Conservation (phyloP, 2,888 invertebrate genomes). For the Podabrus alpinus region DNA sequence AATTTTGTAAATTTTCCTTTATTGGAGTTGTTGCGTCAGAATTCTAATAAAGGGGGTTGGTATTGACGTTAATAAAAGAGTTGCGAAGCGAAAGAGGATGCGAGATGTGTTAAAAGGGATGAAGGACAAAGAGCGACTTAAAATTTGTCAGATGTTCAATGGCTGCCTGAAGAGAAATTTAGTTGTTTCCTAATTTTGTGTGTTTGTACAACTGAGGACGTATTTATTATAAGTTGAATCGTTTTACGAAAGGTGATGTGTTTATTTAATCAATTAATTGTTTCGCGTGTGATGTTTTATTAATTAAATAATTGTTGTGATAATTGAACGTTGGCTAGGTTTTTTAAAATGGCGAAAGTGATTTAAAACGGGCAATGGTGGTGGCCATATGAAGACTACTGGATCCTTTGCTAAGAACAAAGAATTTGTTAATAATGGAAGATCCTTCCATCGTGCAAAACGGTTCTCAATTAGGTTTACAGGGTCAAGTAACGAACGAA, state of each 20-base stretch:
- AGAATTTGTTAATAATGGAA: slow-evolving; percentile 56
- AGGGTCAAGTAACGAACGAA: slow-evolving; percentile 48
- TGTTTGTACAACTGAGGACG: slow-evolving; percentile 26
- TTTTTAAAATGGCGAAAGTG: slow-evolving; percentile 42
- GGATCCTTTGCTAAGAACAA: slow-evolving; percentile 30
- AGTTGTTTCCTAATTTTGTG: slow-evolving; percentile 37
- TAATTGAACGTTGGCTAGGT: slow-evolving; percentile 14
- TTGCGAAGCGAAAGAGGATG: background rate
- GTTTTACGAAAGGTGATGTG: slow-evolving; percentile 22
- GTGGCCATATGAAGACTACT: slow-evolving; percentile 48
- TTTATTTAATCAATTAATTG: slow-evolving; percentile 25
- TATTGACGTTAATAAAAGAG: too few species aligned
- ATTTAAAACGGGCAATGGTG: slow-evolving; percentile 39
- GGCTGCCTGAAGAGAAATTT: slow-evolving; percentile 37
- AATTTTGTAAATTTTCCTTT: background rate
- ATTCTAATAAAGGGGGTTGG: background rate
- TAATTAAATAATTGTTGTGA: too few species aligned
- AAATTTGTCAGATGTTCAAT: slow-evolving; percentile 39
- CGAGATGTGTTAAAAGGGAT: background rate
- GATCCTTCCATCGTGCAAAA: slow-evolving; percentile 58
- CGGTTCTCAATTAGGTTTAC: slow-evolving; percentile 59
- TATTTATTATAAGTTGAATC: slow-evolving; percentile 16
- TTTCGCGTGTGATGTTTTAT: slow-evolving; percentile 7
- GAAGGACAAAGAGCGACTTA: slow-evolving; percentile 17
- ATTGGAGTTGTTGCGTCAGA: background rate